Percentiles rank a stretch among this genome's conserved stretches.
Conservation (phyloP, 2,113 vertebrate genomes). For the Syrmaticus mikado region DNA sequence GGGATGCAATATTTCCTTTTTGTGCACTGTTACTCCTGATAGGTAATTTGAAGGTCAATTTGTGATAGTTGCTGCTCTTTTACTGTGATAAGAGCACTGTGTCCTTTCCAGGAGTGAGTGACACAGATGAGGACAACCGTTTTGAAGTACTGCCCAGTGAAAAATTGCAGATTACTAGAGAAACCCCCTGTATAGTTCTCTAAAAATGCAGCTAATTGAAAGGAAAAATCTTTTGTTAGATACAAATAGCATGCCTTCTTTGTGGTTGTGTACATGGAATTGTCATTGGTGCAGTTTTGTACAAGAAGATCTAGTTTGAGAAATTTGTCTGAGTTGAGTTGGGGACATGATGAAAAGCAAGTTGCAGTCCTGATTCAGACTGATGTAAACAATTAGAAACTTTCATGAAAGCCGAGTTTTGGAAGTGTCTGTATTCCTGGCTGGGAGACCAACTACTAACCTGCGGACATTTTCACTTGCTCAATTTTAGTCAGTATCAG, state of each 20-base stretch:
- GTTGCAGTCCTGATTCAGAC: not conserved
- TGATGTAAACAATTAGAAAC: not conserved
- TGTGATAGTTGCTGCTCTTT: not conserved
- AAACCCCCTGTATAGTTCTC: not conserved
- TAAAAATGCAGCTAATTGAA: not conserved
- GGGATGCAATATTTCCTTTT: slow-evolving; percentile 2
- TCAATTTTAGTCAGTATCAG: not conserved
- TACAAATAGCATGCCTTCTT: not conserved
- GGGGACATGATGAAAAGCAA: not conserved
- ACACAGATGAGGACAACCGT: not conserved
- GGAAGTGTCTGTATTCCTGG: not conserved
- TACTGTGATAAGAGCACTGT: fast-evolving
- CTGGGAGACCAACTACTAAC: not conserved
- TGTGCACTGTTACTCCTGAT: not conserved
- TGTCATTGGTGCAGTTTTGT: not conserved
- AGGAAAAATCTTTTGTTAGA: not conserved
- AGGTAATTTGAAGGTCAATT: not conserved
- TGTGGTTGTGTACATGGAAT: not conserved
- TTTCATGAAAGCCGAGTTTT: not conserved
- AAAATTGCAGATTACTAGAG: not conserved
- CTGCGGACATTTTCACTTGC: not conserved
- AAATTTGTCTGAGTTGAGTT: not conserved
- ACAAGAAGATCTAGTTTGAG: not conserved
- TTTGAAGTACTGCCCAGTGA: not conserved
- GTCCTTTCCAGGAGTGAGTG: not conserved